These are phyloP conservation scores for Junonia oenone DNA, from an alignment of 2,888 invertebrate genomes.

Conservation along the genomic window DNA sequence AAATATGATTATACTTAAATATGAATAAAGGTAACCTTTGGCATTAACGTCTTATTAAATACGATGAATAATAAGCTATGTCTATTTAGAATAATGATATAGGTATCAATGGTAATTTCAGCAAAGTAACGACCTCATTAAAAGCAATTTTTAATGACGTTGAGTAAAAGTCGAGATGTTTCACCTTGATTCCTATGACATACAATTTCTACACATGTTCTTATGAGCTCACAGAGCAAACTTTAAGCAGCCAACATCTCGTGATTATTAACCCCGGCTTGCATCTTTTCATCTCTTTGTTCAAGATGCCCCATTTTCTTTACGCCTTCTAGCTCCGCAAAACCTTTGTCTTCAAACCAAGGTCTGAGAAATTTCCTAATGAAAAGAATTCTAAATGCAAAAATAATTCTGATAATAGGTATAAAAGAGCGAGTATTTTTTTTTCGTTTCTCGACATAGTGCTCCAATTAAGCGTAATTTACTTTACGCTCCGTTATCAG, in stretches of 20 bases:
- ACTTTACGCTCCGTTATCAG: neutral
- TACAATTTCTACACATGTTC: neutral
- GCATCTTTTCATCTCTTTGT: constrained; percentile 1
- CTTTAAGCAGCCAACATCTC: neutral
- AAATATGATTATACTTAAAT: too few relatives aligned
- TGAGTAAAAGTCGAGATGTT: neutral
- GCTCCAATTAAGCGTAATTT: neutral
- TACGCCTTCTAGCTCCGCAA: neutral
- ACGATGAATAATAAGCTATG: too few relatives aligned
- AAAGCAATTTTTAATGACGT: neutral
- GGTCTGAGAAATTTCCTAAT: neutral
- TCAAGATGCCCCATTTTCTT: neutral
- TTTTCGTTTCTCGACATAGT: neutral
- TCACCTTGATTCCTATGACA: neutral
- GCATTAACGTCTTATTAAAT: too few relatives aligned
- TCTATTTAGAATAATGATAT: too few relatives aligned
- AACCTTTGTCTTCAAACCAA: neutral
- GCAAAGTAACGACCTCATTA: neutral
- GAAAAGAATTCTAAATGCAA: neutral
- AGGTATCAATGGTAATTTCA: neutral
- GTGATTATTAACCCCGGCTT: neutral
- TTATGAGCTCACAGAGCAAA: neutral
- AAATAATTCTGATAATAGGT: neutral
- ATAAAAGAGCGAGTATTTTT: neutral
- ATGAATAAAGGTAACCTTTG: too few relatives aligned